Conservation (phyloP, 30 jellyfish, hydroid and myxozoan species). For the Aurelia aurita region DNA sequence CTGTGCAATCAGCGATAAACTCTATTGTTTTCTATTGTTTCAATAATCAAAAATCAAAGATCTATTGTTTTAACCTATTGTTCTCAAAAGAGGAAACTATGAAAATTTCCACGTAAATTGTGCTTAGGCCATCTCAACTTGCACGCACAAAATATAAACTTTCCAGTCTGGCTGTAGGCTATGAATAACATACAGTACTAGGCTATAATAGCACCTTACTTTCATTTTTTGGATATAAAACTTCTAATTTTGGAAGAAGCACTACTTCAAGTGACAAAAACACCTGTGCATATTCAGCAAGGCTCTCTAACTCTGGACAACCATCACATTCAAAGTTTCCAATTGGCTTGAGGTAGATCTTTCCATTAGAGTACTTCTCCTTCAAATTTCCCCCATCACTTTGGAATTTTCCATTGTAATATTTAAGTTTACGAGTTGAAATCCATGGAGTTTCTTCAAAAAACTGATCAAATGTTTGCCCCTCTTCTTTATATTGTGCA, state of each 20-base stretch:
- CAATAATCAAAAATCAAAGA: too few species aligned
- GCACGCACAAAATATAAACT: too few species aligned
- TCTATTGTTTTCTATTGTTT: too few species aligned
- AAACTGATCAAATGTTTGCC: background rate
- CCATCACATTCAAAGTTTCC: background rate
- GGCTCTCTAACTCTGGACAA: background rate
- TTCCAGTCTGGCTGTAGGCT: too few species aligned
- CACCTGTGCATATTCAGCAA: background rate
- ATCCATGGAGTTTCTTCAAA: background rate
- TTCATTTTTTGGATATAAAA: background rate
- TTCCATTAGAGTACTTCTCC: background rate
- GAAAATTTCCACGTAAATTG: too few species aligned
- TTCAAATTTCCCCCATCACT: background rate
- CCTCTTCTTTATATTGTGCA: conserved; percentile 7
- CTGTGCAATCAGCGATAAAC: too few species aligned
- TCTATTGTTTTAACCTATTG: too few species aligned
- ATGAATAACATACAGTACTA: too few species aligned
- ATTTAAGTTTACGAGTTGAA: background rate
- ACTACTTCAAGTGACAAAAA: background rate
- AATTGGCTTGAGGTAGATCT: background rate
- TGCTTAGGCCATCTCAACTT: too few species aligned
- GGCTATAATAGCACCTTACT: too few species aligned
- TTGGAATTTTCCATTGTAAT: background rate
- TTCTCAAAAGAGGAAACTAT: too few species aligned
- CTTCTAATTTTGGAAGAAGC: background rate